Percentiles rank a stretch among this genome's conserved stretches.
Evolutionary conservation across 92 coral and sea anemone species (phyloP).

Genomic region (Blastomussa wellsi): DNA sequence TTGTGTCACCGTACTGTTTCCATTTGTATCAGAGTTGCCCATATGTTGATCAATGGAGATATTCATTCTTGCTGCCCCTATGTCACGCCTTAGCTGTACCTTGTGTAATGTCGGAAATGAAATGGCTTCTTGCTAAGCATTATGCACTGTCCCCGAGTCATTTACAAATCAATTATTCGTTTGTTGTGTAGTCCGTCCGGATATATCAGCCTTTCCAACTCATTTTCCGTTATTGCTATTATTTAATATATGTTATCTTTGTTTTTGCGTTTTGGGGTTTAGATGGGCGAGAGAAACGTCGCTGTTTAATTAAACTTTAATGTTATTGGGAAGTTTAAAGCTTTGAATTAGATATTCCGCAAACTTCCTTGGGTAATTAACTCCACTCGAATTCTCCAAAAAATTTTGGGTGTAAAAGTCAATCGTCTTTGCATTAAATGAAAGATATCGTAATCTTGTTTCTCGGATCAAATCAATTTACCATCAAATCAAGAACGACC

Average conservation of each 20-base stretch:
- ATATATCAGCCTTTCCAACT: background rate
- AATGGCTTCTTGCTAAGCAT: no score
- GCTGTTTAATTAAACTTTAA: conserved; percentile 18
- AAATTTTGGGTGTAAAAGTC: background rate
- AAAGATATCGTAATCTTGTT: background rate
- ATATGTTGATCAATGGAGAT: background rate
- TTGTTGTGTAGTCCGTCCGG: background rate
- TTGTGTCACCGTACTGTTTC: background rate
- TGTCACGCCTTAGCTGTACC: background rate
- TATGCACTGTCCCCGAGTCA: background rate
- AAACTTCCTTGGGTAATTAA: conserved; percentile 6
- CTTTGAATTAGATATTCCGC: conserved; percentile 1
- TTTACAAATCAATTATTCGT: background rate
- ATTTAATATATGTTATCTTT: background rate
- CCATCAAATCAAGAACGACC: background rate
- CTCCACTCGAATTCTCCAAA: background rate
- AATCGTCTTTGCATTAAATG: background rate
- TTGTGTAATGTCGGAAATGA: background rate
- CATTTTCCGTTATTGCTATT: background rate
- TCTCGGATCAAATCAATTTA: background rate
- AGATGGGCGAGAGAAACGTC: background rate
- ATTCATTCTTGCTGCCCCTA: background rate
- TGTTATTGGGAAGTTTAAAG: background rate
- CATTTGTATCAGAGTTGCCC: background rate
- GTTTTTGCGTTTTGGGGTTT: background rate